Percentiles rank a stretch among this genome's conserved stretches.
Evolutionary conservation across 2,113 vertebrate genomes (phyloP).

Genomic region (Chaetops frenatus): DNA sequence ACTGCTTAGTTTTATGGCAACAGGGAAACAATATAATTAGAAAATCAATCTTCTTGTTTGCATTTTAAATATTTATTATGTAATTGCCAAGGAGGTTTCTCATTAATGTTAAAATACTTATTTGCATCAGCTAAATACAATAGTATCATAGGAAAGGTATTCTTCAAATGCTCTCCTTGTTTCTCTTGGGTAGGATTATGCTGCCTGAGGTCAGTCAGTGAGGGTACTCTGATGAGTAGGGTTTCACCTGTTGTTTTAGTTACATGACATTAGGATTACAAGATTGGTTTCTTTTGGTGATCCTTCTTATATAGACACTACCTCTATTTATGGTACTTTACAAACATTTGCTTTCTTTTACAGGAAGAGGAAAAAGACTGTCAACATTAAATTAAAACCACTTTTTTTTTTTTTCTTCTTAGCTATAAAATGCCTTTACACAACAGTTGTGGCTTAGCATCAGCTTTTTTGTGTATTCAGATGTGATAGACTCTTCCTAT

Average conservation of each 20-base stretch:
- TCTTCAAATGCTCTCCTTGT: background rate
- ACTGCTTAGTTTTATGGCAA: background rate
- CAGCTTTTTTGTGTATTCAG: background rate
- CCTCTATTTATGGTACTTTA: background rate
- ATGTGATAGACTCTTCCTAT: background rate
- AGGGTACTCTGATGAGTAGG: background rate
- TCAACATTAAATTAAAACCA: background rate
- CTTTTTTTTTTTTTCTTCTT: background rate
- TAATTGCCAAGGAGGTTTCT: background rate
- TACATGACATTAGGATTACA: background rate
- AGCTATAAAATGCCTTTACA: background rate
- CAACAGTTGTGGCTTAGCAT: background rate
- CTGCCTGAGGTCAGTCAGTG: background rate
- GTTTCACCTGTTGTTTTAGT: background rate
- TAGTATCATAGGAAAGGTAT: background rate
- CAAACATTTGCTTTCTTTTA: background rate
- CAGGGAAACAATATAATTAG: background rate
- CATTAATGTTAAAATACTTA: background rate
- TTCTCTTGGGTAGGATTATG: background rate
- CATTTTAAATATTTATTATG: background rate
- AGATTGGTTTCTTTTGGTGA: background rate
- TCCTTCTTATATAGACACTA: background rate
- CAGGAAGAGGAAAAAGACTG: background rate
- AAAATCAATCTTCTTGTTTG: background rate
- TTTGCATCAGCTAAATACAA: background rate